Conservation (phyloP, 2,888 invertebrate species). For the Himalopsyche anomala region DNA sequence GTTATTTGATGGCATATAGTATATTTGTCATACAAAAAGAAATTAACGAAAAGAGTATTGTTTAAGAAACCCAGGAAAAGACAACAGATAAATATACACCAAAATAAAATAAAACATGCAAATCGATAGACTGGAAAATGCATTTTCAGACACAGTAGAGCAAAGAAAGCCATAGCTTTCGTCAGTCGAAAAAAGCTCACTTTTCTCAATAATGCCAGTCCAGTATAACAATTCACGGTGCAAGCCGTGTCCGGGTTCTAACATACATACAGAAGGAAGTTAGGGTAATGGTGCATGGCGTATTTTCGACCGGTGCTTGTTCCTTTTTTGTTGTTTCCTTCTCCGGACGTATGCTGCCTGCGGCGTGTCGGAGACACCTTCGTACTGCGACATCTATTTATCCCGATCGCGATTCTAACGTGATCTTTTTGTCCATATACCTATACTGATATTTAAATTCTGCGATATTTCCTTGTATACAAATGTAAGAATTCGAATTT, state of each 20-base stretch:
- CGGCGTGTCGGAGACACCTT: conserved; percentile 29
- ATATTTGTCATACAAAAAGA: no score
- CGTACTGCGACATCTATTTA: neutral
- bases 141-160: conserved; percentile 46
- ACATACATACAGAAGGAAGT: conserved; percentile 49
- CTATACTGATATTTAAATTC: neutral
- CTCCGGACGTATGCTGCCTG: conserved; percentile 43
- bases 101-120: neutral
- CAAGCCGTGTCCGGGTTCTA: conserved; percentile 10
- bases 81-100: no score
- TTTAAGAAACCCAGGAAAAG: no score
- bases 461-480: no score
- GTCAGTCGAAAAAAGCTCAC: conserved; percentile 49
- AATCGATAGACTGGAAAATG: neutral
- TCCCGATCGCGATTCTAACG: neutral
- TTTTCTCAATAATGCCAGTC: conserved; percentile 49
- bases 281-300: conserved; percentile 48
- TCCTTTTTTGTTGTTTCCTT: conserved; percentile 52
- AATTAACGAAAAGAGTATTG: no score
- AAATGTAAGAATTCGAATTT: no score
- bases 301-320: conserved; percentile 46
- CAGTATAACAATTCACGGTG: conserved; percentile 12
- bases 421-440: neutral
- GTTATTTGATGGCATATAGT: no score
- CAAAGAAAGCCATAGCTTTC: conserved; percentile 56